Percentiles rank a stretch among this genome's conserved stretches.
Evolutionary conservation across 2,113 vertebrate species (phyloP).

Genomic region (Indri indri): DNA sequence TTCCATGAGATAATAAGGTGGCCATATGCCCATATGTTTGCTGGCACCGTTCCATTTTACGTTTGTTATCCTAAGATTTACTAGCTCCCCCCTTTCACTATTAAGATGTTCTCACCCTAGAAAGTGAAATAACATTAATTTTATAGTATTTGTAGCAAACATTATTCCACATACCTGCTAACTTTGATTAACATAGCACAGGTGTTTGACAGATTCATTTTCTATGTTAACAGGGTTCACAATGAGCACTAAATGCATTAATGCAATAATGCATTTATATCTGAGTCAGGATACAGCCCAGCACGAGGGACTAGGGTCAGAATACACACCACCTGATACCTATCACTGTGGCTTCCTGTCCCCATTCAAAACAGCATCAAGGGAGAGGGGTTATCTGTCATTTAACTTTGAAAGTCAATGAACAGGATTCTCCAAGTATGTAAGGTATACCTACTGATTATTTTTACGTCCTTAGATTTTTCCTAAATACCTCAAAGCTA

Average conservation of each 20-base stretch:
- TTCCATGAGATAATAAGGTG: neutral
- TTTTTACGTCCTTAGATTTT: neutral
- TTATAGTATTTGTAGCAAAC: neutral
- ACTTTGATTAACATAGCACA: neutral
- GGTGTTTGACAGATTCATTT: neutral
- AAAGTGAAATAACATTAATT: neutral
- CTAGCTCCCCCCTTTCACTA: neutral
- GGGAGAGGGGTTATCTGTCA: neutral
- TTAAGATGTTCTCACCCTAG: neutral
- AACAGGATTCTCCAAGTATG: neutral
- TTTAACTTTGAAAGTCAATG: neutral
- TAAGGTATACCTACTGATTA: neutral
- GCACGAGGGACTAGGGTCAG: neutral
- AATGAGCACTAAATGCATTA: neutral
- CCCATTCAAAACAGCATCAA: neutral
- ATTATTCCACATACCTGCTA: neutral
- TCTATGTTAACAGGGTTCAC: neutral
- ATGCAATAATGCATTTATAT: neutral
- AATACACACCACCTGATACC: neutral
- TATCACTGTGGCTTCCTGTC: neutral
- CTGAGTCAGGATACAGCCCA: neutral
- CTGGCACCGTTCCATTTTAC: neutral
- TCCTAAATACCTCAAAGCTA: neutral
- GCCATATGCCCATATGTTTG: neutral
- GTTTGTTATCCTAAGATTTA: neutral